phyloP scores from a whole-genome alignment of 2,888 invertebrate species.

The Diabrotica balteata region DNA sequence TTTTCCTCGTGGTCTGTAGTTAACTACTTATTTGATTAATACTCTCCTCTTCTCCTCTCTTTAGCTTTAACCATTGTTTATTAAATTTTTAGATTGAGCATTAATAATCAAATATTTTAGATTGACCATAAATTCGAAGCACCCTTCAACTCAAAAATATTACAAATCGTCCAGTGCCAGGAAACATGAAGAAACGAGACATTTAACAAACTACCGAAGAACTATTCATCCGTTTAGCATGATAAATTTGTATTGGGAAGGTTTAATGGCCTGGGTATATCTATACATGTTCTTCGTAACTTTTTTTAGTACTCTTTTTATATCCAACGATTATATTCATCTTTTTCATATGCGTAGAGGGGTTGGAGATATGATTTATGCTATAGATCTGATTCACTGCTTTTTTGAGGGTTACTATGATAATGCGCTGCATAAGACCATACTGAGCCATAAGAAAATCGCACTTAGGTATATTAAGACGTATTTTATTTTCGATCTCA shows the following conservation, averaged over 20 bases:
- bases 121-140: background rate
- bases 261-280: background rate
- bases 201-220: background rate
- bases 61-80: no score
- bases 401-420: conserved; percentile 17
- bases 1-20: no score
- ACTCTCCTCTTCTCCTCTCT: no score
- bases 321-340: background rate
- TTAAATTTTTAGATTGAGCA: no score
- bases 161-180: conserved; percentile 3
- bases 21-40: no score
- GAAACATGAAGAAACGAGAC: conserved; percentile 11
- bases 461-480: background rate
- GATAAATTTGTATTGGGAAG: conserved; percentile 13
- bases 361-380: conserved; percentile 8
- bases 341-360: background rate
- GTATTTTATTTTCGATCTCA: conserved; percentile 8
- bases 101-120: no score
- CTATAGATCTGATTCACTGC: conserved; percentile 10
- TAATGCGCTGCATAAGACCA: background rate
- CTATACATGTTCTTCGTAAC: conserved; percentile 8
- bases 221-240: conserved; percentile 13
- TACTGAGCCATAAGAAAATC: background rate
- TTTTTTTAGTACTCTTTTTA: background rate
- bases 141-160: background rate